These are phyloP conservation scores for Anaspis maculata DNA, from an alignment of 2,888 invertebrate genomes.

Conservation along the genomic window DNA sequence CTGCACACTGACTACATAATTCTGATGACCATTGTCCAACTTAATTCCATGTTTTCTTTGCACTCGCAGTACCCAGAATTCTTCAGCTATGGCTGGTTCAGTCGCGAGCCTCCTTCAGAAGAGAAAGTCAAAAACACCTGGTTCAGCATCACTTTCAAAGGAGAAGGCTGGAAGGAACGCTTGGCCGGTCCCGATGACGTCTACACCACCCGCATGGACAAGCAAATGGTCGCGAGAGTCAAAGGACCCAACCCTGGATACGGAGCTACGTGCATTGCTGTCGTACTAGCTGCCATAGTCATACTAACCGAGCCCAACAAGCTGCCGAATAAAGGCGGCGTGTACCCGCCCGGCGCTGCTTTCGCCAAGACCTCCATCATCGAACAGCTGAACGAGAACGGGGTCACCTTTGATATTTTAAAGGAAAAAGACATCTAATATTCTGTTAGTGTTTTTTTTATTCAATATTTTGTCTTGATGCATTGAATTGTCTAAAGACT, in stretches of 20 bases:
- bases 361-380: constrained; percentile 75
- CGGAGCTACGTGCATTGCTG: constrained; percentile 66
- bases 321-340: constrained; percentile 75
- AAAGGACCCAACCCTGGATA: constrained; percentile 69
- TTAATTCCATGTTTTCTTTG: no score
- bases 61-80: constrained; percentile 19
- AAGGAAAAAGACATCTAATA: constrained; percentile 14
- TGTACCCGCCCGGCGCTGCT: constrained; percentile 76
- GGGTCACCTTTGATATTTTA: constrained; percentile 59
- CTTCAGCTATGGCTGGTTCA: constrained; percentile 49
- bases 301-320: constrained; percentile 66
- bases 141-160: constrained; percentile 64
- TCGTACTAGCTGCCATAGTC: constrained; percentile 66
- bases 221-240: constrained; percentile 58
- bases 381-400: constrained; percentile 62
- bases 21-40: background rate
- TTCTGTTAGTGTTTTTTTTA: no score
- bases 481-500: no score
- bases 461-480: no score
- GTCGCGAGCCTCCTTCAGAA: constrained; percentile 57
- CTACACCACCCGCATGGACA: constrained; percentile 53
- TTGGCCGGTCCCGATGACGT: constrained; percentile 49
- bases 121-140: constrained; percentile 50
- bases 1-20: no score
- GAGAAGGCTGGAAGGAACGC: constrained; percentile 69